phyloP scores from a whole-genome alignment of 2,113 vertebrate genomes.

The Illadopsis cleaveri region DNA sequence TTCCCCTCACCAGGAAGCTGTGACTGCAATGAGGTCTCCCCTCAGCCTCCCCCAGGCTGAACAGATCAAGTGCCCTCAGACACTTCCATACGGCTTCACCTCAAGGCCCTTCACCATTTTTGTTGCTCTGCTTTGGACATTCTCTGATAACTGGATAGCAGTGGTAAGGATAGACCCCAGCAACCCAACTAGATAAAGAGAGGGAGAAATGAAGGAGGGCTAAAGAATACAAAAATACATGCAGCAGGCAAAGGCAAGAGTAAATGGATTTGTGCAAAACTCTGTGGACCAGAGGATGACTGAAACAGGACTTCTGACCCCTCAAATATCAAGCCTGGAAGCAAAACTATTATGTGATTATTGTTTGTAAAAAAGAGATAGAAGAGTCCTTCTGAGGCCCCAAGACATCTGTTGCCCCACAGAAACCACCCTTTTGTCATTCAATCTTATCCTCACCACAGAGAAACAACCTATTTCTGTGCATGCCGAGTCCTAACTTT shows the following conservation, averaged over 20 bases:
- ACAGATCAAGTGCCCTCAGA: neutral
- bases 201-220: neutral
- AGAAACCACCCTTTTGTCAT: neutral
- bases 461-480: neutral
- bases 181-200: neutral
- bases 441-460: neutral
- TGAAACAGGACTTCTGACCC: neutral
- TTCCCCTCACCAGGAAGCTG: accelerated
- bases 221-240: neutral
- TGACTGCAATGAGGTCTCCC: accelerated
- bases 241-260: neutral
- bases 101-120: neutral
- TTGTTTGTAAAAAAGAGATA: neutral
- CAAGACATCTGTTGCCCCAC: accelerated
- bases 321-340: neutral
- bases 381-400: neutral
- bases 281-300: neutral
- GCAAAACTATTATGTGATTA: neutral
- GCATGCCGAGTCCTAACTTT: accelerated
- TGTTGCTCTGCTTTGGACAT: neutral
- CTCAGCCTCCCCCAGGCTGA: neutral
- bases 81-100: accelerated
- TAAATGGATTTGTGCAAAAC: neutral
- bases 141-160: neutral
- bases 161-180: neutral